Evolutionary conservation across 2,113 vertebrate species (phyloP).

Genomic region (Nycticebus coucang): DNA sequence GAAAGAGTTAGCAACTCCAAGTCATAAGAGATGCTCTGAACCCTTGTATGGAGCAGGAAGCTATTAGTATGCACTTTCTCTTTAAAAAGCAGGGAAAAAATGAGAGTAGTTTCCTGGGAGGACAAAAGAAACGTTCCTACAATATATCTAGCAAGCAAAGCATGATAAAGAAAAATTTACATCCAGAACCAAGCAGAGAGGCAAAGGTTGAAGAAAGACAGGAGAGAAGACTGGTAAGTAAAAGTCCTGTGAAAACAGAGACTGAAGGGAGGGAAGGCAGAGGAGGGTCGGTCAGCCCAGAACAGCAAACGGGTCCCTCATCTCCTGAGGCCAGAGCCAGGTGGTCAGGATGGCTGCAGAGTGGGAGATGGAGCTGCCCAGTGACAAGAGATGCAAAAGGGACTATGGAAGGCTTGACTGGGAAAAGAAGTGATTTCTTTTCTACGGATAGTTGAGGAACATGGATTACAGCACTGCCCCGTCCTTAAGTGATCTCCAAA

Average conservation of each 20-base stretch:
- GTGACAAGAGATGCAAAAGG: background rate
- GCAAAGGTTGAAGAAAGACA: background rate
- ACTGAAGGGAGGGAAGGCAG: background rate
- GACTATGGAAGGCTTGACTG: background rate
- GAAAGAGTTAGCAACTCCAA: background rate
- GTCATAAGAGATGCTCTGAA: background rate
- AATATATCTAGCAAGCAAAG: background rate
- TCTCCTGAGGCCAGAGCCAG: background rate
- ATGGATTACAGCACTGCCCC: background rate
- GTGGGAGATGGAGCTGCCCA: background rate
- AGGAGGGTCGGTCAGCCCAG: background rate
- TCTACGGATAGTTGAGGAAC: background rate
- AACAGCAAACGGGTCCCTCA: fast-evolving
- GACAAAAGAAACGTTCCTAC: background rate
- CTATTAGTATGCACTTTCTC: background rate
- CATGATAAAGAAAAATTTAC: background rate
- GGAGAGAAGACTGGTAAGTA: background rate
- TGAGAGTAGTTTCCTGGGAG: background rate
- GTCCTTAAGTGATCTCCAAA: no score
- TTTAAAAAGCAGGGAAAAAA: background rate
- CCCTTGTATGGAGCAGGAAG: background rate
- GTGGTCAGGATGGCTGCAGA: background rate
- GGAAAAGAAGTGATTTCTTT: background rate
- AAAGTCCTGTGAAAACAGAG: background rate
- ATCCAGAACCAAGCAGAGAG: background rate